phyloP scores from a whole-genome alignment of 2,888 invertebrate species.

The Halictus quadricinctus region DNA sequence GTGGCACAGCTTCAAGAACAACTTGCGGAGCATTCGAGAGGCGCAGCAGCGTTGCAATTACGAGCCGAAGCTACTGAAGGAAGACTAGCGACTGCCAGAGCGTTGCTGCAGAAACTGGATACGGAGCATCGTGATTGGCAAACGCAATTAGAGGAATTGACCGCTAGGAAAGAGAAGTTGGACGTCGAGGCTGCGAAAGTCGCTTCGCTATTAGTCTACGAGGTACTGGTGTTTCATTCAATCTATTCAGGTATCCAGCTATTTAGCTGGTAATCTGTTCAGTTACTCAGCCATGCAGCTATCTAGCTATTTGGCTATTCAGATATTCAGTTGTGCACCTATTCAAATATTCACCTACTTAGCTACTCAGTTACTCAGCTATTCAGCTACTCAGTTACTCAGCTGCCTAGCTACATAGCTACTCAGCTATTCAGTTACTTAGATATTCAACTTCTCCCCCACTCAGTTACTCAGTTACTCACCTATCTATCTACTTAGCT shows the following conservation, averaged over 20 bases:
- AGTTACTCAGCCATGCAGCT: no score
- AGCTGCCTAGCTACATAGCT: no score
- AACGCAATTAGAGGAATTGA: slow-evolving; percentile 76
- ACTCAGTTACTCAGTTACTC: no score
- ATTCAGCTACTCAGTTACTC: no score
- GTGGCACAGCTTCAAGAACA: slow-evolving; percentile 91
- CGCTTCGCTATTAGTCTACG: slow-evolving; percentile 77
- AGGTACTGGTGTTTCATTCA: slow-evolving; percentile 58
- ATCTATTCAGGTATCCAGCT: not conserved
- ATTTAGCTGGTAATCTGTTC: not conserved
- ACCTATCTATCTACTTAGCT: no score
- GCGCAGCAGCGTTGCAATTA: slow-evolving; percentile 89
- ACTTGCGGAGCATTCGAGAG: slow-evolving; percentile 93
- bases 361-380: no score
- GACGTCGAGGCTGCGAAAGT: slow-evolving; percentile 78
- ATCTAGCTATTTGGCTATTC: no score
- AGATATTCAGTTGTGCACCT: no score
- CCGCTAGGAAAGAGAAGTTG: slow-evolving; percentile 70
- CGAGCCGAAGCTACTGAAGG: slow-evolving; percentile 90
- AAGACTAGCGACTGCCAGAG: slow-evolving; percentile 88
- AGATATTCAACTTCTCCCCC: no score
- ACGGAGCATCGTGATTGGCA: slow-evolving; percentile 96
- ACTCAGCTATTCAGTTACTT: no score
- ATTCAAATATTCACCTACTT: no score
- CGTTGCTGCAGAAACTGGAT: slow-evolving; percentile 92